These are phyloP conservation scores for Leptosomus discolor DNA, from an alignment of 2,113 vertebrate species.

Conservation along the genomic window DNA sequence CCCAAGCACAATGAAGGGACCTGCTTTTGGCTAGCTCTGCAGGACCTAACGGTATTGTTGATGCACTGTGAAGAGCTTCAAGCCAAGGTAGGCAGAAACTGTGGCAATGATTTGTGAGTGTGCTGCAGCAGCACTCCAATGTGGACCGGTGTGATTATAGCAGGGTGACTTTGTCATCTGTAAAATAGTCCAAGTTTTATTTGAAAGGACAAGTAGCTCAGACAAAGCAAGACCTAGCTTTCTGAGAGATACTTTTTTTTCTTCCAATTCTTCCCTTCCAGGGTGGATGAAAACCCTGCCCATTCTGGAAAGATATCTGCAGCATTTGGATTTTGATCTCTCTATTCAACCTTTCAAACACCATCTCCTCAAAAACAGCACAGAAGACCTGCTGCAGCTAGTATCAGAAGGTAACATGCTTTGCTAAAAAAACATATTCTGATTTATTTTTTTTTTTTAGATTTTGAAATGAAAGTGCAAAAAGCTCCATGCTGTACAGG, in stretches of 20 bases:
- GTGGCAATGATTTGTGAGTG: not conserved
- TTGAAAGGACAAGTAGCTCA: not conserved
- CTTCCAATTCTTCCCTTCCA: not conserved
- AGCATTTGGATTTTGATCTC: not conserved
- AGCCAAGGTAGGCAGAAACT: not conserved
- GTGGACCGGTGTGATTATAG: not conserved
- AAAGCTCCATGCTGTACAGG: not conserved
- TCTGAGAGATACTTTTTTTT: not conserved
- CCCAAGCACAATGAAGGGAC: not conserved
- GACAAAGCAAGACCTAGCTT: not conserved
- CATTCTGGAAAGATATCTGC: not conserved
- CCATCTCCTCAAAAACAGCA: not conserved
- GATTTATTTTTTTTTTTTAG: not conserved
- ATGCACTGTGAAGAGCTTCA: not conserved
- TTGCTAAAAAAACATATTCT: not conserved
- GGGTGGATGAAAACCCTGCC: not conserved
- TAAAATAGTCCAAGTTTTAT: not conserved
- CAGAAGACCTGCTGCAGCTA: not conserved
- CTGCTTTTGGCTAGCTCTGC: not conserved
- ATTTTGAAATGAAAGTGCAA: not conserved
- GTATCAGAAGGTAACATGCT: not conserved
- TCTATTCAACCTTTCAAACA: not conserved
- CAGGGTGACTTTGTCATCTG: not conserved
- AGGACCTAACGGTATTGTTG: not conserved
- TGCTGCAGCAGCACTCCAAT: not conserved